A percentile compares a stretch with the other conserved stretches of the same genome.
These are phyloP conservation scores for Nemapogon koenigi DNA, from an alignment of 2,888 invertebrate species.

Conservation along the genomic window DNA sequence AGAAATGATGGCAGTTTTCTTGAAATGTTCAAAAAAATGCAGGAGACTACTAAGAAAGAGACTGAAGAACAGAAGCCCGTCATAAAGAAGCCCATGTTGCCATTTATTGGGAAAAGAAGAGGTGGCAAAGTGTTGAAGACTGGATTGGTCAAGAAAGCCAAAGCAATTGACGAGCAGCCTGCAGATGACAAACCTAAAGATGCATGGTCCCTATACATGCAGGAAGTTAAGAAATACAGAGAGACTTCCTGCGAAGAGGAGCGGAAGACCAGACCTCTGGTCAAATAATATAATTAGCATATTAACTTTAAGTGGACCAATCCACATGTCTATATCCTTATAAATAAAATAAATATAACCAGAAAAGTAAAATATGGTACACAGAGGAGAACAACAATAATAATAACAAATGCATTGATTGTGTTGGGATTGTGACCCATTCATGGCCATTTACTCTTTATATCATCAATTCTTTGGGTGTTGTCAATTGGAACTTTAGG, in stretches of 20 bases:
- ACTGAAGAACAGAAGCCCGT: constrained; percentile 38
- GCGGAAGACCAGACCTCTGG: constrained; percentile 86
- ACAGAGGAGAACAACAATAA: no score
- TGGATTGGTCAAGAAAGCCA: constrained; percentile 86
- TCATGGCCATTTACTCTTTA: no score
- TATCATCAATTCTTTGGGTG: no score
- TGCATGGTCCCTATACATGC: constrained; percentile 93
- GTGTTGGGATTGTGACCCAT: no score
- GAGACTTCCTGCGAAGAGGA: constrained; percentile 93
- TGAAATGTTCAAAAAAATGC: constrained; percentile 92
- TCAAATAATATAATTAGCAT: constrained; percentile 80
- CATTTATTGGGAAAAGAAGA: constrained; percentile 78
- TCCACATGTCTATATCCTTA: no score
- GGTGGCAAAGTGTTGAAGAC: constrained; percentile 89
- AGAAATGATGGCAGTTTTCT: constrained; percentile 91
- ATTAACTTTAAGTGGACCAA: no score
- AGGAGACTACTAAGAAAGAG: constrained; percentile 65
- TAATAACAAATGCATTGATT: no score
- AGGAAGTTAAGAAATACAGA: constrained; percentile 91
- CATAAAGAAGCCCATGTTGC: constrained; percentile 48
- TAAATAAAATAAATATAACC: no score
- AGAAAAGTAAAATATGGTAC: no score
- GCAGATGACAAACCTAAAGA: constrained; percentile 75
- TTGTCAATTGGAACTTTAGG: no score
- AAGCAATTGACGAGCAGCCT: constrained; percentile 68